These are phyloP conservation scores for Hofmannophila pseudospretella DNA, from an alignment of 2,888 invertebrate genomes.

Conservation along the genomic window DNA sequence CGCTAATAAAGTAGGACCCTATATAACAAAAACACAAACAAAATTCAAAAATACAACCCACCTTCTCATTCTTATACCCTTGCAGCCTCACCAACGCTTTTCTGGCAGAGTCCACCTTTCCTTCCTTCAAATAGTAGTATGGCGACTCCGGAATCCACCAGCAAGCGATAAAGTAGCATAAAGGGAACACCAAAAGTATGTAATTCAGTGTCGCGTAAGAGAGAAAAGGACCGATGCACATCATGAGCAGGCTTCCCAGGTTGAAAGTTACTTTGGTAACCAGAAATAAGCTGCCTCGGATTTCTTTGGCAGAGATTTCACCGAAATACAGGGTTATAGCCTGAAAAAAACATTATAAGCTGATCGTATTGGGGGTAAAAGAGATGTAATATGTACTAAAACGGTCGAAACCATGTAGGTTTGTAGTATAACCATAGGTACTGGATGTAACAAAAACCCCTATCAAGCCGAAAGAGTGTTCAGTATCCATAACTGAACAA, in stretches of 20 bases:
- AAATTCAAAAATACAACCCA: background rate
- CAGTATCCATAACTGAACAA: no score
- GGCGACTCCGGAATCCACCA: slow-evolving; percentile 79
- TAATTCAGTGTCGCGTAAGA: slow-evolving; percentile 54
- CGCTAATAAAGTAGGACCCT: no score
- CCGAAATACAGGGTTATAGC: slow-evolving; percentile 55
- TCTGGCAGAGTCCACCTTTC: slow-evolving; percentile 58
- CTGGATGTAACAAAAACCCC: no score
- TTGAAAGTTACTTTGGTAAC: slow-evolving; percentile 47
- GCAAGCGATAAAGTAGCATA: slow-evolving; percentile 62
- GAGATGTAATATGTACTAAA: no score
- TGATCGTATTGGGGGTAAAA: no score
- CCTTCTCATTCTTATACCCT: slow-evolving; percentile 43
- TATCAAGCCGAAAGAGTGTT: no score
- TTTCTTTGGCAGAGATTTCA: slow-evolving; percentile 63
- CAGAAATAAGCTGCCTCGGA: slow-evolving; percentile 49
- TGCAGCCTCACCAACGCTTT: slow-evolving; percentile 51
- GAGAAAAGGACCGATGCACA: slow-evolving; percentile 54
- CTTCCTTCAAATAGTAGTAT: slow-evolving; percentile 74
- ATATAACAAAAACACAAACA: no score
- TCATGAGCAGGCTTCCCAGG: slow-evolving; percentile 54
- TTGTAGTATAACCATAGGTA: no score
- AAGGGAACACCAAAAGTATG: slow-evolving; percentile 55
- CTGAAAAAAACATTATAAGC: no score
- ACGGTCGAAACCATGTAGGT: no score